Percentiles rank a stretch among this genome's conserved stretches.
These are phyloP conservation scores for Hyppa rectilinea DNA, from an alignment of 2,888 invertebrate genomes.

Conservation along the genomic window DNA sequence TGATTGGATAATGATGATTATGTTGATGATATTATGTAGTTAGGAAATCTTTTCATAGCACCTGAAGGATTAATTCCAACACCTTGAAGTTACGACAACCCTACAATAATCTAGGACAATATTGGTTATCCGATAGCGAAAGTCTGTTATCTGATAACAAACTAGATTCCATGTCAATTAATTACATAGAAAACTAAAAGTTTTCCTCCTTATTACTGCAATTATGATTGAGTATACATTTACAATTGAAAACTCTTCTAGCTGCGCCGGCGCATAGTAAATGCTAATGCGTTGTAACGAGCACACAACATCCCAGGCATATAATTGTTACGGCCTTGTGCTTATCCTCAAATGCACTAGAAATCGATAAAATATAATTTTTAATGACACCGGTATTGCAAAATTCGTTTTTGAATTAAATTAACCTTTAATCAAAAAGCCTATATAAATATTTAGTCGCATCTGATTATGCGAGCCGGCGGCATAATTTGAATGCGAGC, in stretches of 20 bases:
- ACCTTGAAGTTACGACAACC: neutral
- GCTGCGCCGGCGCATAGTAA: slow-evolving; percentile 29
- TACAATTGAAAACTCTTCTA: slow-evolving; percentile 18
- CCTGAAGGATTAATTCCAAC: neutral
- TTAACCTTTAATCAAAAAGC: neutral
- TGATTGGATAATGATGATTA: neutral
- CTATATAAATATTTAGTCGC: neutral
- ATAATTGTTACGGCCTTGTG: slow-evolving; percentile 58
- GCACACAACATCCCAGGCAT: slow-evolving; percentile 65
- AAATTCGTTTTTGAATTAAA: neutral
- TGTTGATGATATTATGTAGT: neutral
- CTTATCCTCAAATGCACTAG: slow-evolving; percentile 42
- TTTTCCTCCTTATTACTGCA: slow-evolving; percentile 15
- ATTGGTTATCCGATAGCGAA: slow-evolving; percentile 27
- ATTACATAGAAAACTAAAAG: slow-evolving; percentile 15
- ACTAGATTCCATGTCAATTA: slow-evolving; percentile 18
- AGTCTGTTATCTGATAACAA: slow-evolving; percentile 29
- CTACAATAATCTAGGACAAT: slow-evolving; percentile 25
- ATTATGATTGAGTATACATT: slow-evolving; percentile 6
- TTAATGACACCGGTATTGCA: slow-evolving; percentile 6
- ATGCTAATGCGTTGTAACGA: slow-evolving; percentile 58
- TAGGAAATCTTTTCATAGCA: neutral
- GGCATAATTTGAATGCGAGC: too few species aligned
- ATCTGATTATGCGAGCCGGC: neutral
- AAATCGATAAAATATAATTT: slow-evolving; percentile 31